Evolutionary conservation across 1,140 invertebrate genomes (phyloP), one percentile per base, ranked within the genome.

Genomic region (Globodera ellingtonae): DNA sequence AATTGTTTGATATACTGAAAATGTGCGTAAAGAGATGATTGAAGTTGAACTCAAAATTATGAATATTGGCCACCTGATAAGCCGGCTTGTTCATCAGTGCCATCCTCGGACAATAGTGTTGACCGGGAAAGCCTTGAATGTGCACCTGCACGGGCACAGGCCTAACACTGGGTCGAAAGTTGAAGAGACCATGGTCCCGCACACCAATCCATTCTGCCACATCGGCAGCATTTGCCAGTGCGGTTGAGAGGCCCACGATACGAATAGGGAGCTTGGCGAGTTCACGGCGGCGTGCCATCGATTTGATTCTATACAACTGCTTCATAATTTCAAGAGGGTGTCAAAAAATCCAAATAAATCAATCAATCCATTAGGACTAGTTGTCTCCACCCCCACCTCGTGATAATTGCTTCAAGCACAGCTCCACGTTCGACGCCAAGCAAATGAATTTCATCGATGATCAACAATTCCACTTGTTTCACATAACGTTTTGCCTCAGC

Each of bases 51-150:
- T 35, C 35, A 2, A 1, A 35, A 35, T 24, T 24, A 24, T 24
- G 24, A 24, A 0, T 24, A 35, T 6, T 73, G 8, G 46, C 44
- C 8, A 79, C 92, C 91, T 96, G 94, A 90, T 95, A 99, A 4
- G 95, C 94, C n/a, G 98, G 97, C 88, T 96, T 95, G 90, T 99
- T 99, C 98, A 99, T 99, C 0, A 96, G 95, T 59, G 96, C 94
- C 98, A 99, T 99, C 79, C 98, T 92, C 0, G 98, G 97, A 89
- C 98, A 99, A 90, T 99, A 99, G 90, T 99, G 95, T 86, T 98
- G 96, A 0, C 95, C 96, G 2, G 95, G 93, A 90, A 95, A 98
- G 0, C 96, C 96, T 78, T 93, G 91, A 78, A 97, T 95, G 87
- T 98, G 95, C 50, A 98, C 95, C 91, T 98, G 95, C 48, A 99